Evolutionary conservation across 2,113 vertebrate genomes (phyloP), one percentile per base, ranked within the genome.

Genomic region (Phrynosoma blainvillii): DNA sequence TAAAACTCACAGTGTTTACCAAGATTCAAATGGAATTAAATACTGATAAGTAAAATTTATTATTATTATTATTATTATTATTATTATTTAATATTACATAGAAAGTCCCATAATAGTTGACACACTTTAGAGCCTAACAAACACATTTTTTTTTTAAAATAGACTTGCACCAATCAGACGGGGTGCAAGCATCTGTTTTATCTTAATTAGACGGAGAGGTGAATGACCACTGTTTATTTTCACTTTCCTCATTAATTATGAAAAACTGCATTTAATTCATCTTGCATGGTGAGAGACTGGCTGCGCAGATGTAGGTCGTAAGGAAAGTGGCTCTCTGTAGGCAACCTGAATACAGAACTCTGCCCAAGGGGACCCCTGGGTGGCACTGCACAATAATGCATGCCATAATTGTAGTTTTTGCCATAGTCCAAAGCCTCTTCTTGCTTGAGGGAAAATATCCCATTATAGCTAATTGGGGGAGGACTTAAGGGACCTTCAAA

Each of bases 401-500:
- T 97, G 93, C 98, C 98, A 2, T 99, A 99, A 97, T 99, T 98
- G 95, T 98, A 97, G 97, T 97, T 98, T 97, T 99, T 99, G 92
- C 97, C 97, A 95, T 99, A 99, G 95, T 99, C 98, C 94, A 98
- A 97, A 92, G 97, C 96, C 87, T 99, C 98, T 97, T 99, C 98
- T 96, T 99, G 99, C 93, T 99, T 98, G 93, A 99, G 98, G 95
- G 98, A 99, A 97, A 99, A 99, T 96, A 99, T 99, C 96, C 98
- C 98, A 97, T 99, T 99, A 96, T 99, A 99, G 98, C 98, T 99
- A 97, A 99, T 98, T 88, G 98, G 97, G 79, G 98, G 98, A 91
- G 99, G 98, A 95, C 98, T 99, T 96, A 98, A 96, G 96, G 98
- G 98, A 95, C 98, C 96, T 95, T 99, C 99, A 90, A 99, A 98